Base-by-base conservation (phyloP, 2,888 invertebrate species). In the Sarcophaga caerulescens region DNA sequence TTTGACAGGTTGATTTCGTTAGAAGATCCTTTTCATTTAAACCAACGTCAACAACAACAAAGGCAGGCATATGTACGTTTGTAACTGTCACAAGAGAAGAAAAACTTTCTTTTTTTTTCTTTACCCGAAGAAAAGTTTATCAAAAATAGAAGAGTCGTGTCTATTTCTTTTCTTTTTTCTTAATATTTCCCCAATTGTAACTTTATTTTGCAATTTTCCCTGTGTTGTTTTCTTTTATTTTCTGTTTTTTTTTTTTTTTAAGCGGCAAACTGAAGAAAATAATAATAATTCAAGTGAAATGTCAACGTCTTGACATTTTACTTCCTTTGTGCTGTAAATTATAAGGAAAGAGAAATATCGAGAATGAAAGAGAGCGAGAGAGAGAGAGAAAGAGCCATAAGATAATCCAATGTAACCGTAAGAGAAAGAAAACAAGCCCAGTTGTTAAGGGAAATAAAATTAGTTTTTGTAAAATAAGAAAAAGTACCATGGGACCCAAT, bases 1-100 rank as follows among this genome's bases (percentile, higher is more conserved):
- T 71, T 76, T 77, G 85, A 85, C 85, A 80, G 76, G 21, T 83
- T 77, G 23, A 85, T 75, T 74, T 74, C 69, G n/a, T 70, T 63
- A 65, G 1, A 52, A 52, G 59, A 60, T 70, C 25, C 21, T n/a
- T 77, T 73, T 60, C 63, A 63, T 21, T 25, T 57, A 35, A 79
- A 44, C 11, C 12, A n/a, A 69, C 17, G 3, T 6, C 44, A 63
- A 60, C 25, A 73, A 45, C 44, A 70, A n/a, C 1, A 21, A 57
- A 35, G 35, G 35, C 6, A 35, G 35, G 35, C 35, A 35, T 6
- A 35, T 35, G 2, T 60, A 81, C 25, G 60, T 62, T 68, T 77
- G 21, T 35, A 35, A 35, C 35, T 44, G 6, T 44, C 17, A 19
- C 23, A 65, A 52, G 14, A 4, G 14, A 52, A 10, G 17, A 8